Percentiles rank a stretch among this genome's conserved stretches.
Conservation (phyloP, 37 sponge, comb jelly and placozoan genomes). For the Chondrosia reniformis region DNA sequence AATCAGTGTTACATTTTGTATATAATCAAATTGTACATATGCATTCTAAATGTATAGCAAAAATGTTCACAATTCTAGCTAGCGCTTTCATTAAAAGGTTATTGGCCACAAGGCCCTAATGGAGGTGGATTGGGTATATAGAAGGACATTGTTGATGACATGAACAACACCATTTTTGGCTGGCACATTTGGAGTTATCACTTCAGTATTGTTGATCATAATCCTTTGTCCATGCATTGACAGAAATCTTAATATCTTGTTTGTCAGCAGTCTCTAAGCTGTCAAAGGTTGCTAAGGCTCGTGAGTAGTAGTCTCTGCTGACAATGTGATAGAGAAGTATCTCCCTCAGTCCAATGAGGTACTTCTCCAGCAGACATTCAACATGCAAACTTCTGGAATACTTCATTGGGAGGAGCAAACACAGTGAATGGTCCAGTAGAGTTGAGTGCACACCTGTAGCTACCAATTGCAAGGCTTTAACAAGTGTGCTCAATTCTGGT, state of each 20-base stretch:
- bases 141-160: not conserved
- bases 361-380: not conserved
- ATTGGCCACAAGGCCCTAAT: no score
- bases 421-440: not conserved
- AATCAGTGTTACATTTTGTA: no score
- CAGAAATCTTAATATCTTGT: not conserved
- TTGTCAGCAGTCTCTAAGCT: not conserved
- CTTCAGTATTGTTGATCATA: not conserved
- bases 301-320: not conserved
- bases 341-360: not conserved
- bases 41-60: no score
- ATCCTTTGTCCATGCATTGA: not conserved
- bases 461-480: not conserved
- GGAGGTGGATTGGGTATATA: no score
- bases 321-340: not conserved
- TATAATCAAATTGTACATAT: no score
- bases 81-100: no score
- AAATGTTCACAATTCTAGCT: no score
- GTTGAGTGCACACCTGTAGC: not conserved
- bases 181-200: not conserved
- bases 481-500: not conserved
- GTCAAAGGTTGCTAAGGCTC: not conserved
- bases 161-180: slow-evolving; percentile 4
- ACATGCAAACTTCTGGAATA: not conserved
- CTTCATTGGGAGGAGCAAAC: not conserved